Base-by-base conservation (phyloP, 1,140 invertebrate genomes). In the Magallana ariakensis region DNA sequence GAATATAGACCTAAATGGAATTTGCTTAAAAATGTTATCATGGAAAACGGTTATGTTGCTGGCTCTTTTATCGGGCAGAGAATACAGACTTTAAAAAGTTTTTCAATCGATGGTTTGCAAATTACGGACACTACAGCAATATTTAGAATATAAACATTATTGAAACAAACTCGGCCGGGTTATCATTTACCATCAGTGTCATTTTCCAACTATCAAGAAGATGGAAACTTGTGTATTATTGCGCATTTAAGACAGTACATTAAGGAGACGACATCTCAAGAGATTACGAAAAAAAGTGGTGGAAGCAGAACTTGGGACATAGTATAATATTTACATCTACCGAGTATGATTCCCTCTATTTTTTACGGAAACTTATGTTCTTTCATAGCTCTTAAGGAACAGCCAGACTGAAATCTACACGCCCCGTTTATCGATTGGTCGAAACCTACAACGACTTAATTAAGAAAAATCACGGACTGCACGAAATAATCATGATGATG, bases 121-220 rank as follows among this genome's bases (percentile, higher is more conserved):
- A 84, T 62, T n/a, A 26, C 22, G 16, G 53, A 84, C 9, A 53
- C 66, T 19, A 80, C 7, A 10, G 57, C 85, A 15, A 26, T 54
- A 3, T 58, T 86, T 62, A 16, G 56, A 16, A 53, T 88, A 60
- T 15, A 5, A 58, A 46, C 62, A 15, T 19, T 82, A 8, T 26
- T 90, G 7, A 89, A 89, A 81, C 62, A 60, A 62, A 70, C n/a
- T 55, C 80, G 56, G 58, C 89, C 84, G 26, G 85, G 85, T 22
- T 56, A 70, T 19, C 54, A 86, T 57, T 1, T 70, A 16, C 4
- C 60, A 66, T n/a, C 19, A 13, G 15, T 88, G 13, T 22, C 13
- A 3, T 62, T 88, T 70, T 46, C 62, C 53, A n/a, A 9, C 10
- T 87, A 56, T 58, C 57, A 1, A 58, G 11, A 54, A n/a, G 55